Base-by-base conservation (phyloP, 2,797 vertebrate genomes). In the Sphenodon punctatus region DNA sequence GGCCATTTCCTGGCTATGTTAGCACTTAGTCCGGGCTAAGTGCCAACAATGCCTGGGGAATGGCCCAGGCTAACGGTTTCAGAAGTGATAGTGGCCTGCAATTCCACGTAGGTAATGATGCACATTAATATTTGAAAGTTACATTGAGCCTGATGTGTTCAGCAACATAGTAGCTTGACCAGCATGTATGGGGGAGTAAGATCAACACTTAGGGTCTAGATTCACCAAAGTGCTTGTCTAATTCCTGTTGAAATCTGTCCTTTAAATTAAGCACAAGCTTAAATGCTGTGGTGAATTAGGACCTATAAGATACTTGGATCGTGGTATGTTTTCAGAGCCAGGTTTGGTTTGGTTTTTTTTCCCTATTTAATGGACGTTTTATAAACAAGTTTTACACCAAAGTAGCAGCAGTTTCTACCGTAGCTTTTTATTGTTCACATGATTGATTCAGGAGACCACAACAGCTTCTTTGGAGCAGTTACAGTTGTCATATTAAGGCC, bases 391-490 rank as follows among this genome's bases (percentile, higher is more conserved):
- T 10, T 68, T 30, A 4, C 67, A 51, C 81, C 64, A 76, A 65
- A 82, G 69, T 66, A 77, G n/a, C 6, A 67, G 80, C 8, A 78
- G 90, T 76, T 85, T 77, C 72, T 87, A 63, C 63, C 64, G 49
- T 78, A 45, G 73, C 59, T 78, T 85, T 88, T 93, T 90, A 89
- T 88, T 66, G 81, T 80, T 75, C 30, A 36, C 46, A 65, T 76
- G 93, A 87, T 74, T 75, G 88, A 88, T 45, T 67, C 78, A 19
- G 66, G 16, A 76, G 88, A 80, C 88, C 88, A 67, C 79, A 86
- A 65, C 19, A 48, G 63, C 61, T 90, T 90, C 88, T 89, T 86
- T 78, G 89, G 91, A 89, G 41, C 89, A 68, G 76, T 93, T 84
- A 60, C 48, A 80, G 67, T 45, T 73, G 74, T 87, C 73, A 73